These are phyloP conservation scores for Machimus atricapillus DNA, from an alignment of 2,888 invertebrate species.

Conservation along the genomic window DNA sequence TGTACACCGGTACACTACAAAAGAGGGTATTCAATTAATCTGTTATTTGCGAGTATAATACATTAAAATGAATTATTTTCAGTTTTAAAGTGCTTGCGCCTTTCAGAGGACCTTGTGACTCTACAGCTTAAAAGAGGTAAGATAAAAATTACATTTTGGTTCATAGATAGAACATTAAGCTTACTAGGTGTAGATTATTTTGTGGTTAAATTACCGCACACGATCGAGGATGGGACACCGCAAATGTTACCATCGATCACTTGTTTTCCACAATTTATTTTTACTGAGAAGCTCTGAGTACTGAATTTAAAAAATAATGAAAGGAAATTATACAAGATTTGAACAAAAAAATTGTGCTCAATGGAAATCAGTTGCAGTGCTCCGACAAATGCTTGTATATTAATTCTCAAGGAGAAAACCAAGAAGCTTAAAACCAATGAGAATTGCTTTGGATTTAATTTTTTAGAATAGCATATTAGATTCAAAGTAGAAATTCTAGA, in stretches of 20 bases:
- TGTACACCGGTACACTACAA: slow-evolving; percentile 89
- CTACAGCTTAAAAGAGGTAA: slow-evolving; percentile 91
- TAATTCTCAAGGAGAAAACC: too few species aligned
- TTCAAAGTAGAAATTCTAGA: too few species aligned
- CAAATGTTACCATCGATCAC: background rate
- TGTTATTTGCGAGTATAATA: slow-evolving; percentile 17
- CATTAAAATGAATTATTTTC: slow-evolving; percentile 44
- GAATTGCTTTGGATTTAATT: too few species aligned
- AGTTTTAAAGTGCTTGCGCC: slow-evolving; percentile 92
- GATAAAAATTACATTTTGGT: slow-evolving; percentile 49
- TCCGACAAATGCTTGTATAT: too few species aligned
- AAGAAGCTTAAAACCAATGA: too few species aligned
- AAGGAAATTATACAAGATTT: too few species aligned
- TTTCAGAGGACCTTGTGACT: slow-evolving; percentile 89
- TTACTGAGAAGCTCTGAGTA: background rate
- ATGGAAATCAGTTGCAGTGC: too few species aligned
- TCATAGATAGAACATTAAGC: background rate
- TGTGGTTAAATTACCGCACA: background rate
- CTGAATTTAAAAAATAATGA: too few species aligned
- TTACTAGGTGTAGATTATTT: background rate
- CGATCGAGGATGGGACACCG: background rate
- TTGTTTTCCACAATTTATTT: background rate
- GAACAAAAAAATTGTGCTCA: too few species aligned
- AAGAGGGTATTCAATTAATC: slow-evolving; percentile 74
- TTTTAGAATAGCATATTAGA: too few species aligned